Evolutionary conservation across 1,140 invertebrate genomes (phyloP).

Genomic region (Diuraphis noxia): DNA sequence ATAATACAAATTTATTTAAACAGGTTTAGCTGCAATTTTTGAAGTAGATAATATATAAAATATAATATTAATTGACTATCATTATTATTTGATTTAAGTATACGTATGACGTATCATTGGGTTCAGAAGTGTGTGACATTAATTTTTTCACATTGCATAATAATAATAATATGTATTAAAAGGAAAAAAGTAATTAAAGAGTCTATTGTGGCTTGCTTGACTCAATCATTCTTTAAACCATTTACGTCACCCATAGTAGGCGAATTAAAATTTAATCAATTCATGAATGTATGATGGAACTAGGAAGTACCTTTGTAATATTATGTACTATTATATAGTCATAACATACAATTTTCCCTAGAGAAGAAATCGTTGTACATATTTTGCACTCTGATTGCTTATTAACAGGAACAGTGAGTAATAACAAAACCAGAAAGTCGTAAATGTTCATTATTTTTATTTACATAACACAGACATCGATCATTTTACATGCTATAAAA

Average conservation of each 20-base stretch:
- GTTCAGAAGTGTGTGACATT: neutral
- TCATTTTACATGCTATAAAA: neutral
- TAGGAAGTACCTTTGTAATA: neutral
- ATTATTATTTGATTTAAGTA: neutral
- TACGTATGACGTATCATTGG: no score
- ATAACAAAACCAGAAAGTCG: neutral
- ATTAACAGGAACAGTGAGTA: neutral
- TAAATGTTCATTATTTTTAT: conserved; percentile 11
- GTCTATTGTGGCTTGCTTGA: neutral
- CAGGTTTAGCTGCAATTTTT: no score
- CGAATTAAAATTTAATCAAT: neutral
- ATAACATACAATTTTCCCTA: neutral
- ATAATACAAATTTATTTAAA: no score
- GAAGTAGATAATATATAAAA: no score
- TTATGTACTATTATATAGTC: neutral
- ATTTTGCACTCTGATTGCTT: neutral
- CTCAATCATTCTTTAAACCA: neutral
- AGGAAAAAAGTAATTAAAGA: neutral
- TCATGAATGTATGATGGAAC: neutral
- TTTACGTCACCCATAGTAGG: neutral
- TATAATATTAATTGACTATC: no score
- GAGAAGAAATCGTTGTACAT: neutral
- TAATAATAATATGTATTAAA: neutral
- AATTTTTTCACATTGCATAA: neutral
- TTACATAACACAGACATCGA: neutral